Conservation (phyloP, 2,113 vertebrate species). For the Dipodomys spectabilis region DNA sequence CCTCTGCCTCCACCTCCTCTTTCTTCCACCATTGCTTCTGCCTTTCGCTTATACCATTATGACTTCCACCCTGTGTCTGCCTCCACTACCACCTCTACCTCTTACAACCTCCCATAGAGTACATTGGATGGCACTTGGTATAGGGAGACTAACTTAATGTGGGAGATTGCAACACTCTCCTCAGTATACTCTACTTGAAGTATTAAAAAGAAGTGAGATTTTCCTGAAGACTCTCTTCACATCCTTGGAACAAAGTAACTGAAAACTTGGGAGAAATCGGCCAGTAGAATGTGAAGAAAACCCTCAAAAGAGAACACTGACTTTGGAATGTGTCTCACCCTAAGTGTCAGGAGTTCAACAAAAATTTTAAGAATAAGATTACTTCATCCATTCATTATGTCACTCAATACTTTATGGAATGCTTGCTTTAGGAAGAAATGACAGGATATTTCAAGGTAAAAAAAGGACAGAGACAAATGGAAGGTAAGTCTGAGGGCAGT, state of each 20-base stretch:
- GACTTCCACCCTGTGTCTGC: no score
- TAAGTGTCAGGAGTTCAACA: not conserved
- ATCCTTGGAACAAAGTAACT: not conserved
- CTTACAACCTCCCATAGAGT: not conserved
- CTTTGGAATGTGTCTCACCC: not conserved
- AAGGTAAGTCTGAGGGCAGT: no score
- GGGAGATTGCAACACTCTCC: not conserved
- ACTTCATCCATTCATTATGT: not conserved
- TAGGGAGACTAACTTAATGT: not conserved
- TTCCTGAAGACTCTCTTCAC: not conserved
- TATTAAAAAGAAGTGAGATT: not conserved
- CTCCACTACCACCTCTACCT: not conserved
- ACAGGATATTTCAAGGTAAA: conserved; percentile 58
- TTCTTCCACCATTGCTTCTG: not conserved
- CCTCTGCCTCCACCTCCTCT: no score
- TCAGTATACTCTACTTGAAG: not conserved
- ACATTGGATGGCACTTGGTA: not conserved
- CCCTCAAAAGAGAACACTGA: not conserved
- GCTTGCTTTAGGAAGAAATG: conserved; percentile 70
- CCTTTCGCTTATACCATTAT: no score
- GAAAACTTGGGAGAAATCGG: not conserved
- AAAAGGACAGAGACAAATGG: conserved; percentile 40
- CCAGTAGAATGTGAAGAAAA: not conserved
- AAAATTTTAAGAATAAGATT: conserved; percentile 61
- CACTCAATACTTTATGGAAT: conserved; percentile 55